These are phyloP conservation scores for Caenorhabditis drosophilae DNA, from an alignment of 2,888 invertebrate species.

Conservation along the genomic window DNA sequence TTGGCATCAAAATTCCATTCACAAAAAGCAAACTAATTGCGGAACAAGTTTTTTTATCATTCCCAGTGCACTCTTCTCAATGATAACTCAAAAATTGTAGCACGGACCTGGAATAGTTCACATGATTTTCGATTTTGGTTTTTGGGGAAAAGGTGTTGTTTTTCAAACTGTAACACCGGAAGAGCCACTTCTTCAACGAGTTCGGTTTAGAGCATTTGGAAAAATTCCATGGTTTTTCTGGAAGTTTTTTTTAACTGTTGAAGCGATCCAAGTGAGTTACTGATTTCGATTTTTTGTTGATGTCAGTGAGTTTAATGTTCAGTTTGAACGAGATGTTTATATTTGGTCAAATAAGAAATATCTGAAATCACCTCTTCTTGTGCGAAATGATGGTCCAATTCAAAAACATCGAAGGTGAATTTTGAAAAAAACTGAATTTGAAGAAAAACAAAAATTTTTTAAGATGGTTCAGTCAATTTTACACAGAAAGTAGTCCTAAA, in stretches of 20 bases:
- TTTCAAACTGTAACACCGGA: constrained; percentile 82
- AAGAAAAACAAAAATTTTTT: constrained; percentile 3
- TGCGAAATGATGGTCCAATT: constrained; percentile 79
- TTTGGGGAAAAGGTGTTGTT: constrained; percentile 74
- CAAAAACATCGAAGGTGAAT: constrained; percentile 70
- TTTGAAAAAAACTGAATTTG: neutral
- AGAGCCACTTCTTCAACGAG: constrained; percentile 79
- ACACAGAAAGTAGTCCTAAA: constrained; percentile 77
- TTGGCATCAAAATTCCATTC: constrained; percentile 47
- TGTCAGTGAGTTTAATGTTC: constrained; percentile 57
- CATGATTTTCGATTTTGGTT: constrained; percentile 74
- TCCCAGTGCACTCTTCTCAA: constrained; percentile 9
- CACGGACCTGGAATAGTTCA: constrained; percentile 82
- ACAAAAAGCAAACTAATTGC: constrained; percentile 51
- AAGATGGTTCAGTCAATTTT: constrained; percentile 85
- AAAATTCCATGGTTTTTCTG: constrained; percentile 76
- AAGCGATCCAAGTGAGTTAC: constrained; percentile 73
- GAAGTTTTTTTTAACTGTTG: constrained; percentile 77
- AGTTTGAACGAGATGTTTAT: constrained; percentile 84
- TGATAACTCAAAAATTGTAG: no score
- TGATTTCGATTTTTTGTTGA: constrained; percentile 4
- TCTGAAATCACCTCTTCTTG: constrained; percentile 78
- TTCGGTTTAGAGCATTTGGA: constrained; percentile 81
- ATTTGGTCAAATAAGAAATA: constrained; percentile 88
- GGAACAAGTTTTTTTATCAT: constrained; percentile 43